phyloP scores from a whole-genome alignment of 2,113 vertebrate species.

The Rattus rattus region DNA sequence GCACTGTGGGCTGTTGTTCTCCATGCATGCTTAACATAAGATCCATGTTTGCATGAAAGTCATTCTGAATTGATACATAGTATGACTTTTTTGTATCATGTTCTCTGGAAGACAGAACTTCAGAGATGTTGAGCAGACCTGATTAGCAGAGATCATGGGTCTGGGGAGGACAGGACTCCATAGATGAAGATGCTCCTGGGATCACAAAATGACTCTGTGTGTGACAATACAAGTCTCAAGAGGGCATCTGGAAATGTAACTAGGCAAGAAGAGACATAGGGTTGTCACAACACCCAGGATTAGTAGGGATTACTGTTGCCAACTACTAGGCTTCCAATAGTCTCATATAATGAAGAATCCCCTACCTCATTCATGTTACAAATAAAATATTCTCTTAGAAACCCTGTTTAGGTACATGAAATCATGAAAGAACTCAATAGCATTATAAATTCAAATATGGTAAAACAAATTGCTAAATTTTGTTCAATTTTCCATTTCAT shows the following conservation, averaged over 20 bases:
- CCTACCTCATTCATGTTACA: neutral
- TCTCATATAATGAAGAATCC: neutral
- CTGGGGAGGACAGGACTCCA: too few relatives aligned
- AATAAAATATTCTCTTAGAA: neutral
- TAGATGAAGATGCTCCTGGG: neutral
- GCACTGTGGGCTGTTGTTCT: neutral
- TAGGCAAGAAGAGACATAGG: neutral
- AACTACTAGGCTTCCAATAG: neutral
- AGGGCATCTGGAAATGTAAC: neutral
- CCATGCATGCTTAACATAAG: neutral
- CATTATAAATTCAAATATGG: constrained; percentile 25
- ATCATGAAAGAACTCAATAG: neutral
- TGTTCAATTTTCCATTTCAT: constrained; percentile 36
- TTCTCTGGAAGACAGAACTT: neutral
- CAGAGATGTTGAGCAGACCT: neutral
- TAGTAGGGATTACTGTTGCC: neutral
- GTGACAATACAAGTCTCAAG: neutral
- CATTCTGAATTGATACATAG: neutral
- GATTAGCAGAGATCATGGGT: too few relatives aligned
- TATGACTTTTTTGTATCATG: neutral
- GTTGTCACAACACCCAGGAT: neutral
- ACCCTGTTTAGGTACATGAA: neutral
- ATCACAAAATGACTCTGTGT: neutral
- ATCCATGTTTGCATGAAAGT: accelerated
- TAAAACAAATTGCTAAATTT: constrained; percentile 9